Percentiles rank a stretch among this genome's conserved stretches.
phyloP scores from a whole-genome alignment of 2,113 vertebrate species.

The Eclectus roratus region DNA sequence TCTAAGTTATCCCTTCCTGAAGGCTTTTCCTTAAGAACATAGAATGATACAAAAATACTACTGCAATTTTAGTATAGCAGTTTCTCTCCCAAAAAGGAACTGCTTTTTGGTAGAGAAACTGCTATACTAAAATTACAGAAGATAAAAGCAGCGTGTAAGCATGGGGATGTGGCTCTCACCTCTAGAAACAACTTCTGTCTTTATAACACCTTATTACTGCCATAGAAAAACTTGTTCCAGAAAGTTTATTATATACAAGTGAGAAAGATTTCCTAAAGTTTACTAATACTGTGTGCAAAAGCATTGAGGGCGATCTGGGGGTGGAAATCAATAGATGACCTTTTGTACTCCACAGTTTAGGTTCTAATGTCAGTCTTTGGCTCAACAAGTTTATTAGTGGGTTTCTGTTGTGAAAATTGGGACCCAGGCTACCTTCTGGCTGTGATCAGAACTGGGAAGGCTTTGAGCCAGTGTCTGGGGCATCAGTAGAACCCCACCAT shows the following conservation, averaged over 20 bases:
- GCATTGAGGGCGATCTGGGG: not conserved
- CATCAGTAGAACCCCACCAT: not conserved
- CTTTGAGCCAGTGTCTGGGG: fast-evolving
- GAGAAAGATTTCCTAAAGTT: not conserved
- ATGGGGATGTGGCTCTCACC: not conserved
- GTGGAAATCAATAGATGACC: not conserved
- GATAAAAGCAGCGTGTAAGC: not conserved
- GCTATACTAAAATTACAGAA: not conserved
- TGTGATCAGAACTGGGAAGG: not conserved
- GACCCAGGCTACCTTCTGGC: not conserved
- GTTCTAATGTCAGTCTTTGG: not conserved
- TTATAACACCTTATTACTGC: not conserved
- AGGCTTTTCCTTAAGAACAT: not conserved
- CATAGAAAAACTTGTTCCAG: not conserved
- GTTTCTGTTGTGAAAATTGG: not conserved
- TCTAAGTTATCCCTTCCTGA: not conserved
- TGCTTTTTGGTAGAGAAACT: not conserved
- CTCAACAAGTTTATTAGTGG: not conserved
- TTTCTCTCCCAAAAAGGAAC: not conserved
- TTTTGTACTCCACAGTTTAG: not conserved
- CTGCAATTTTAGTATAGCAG: not conserved
- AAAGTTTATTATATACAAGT: not conserved
- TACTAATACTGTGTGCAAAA: not conserved
- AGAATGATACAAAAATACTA: not conserved
- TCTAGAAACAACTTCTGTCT: constrained; percentile 2